A percentile compares a stretch with the other conserved stretches of the same genome.
These are phyloP conservation scores for Hipparchia sbordonii DNA, from an alignment of 2,888 invertebrate genomes.

Conservation along the genomic window DNA sequence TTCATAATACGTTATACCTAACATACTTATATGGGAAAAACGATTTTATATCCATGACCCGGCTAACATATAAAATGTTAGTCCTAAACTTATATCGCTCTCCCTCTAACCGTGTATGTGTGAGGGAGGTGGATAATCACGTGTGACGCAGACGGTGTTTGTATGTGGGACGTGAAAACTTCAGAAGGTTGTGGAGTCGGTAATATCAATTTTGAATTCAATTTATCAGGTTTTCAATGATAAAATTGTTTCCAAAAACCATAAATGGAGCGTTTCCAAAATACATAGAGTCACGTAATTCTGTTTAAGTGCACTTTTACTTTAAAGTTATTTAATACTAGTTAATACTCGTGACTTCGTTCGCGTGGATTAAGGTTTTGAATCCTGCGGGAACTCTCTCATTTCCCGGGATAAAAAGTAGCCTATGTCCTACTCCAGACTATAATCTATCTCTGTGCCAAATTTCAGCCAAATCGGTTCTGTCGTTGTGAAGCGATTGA, in stretches of 20 bases:
- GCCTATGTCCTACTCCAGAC: too few relatives aligned
- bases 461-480: too few relatives aligned
- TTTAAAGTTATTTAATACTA: too few relatives aligned
- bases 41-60: constrained; percentile 83
- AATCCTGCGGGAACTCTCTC: too few relatives aligned
- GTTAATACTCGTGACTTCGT: too few relatives aligned
- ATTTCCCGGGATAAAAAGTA: too few relatives aligned
- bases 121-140: constrained; percentile 60
- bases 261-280: neutral
- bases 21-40: constrained; percentile 69
- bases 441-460: too few relatives aligned
- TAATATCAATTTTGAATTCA: neutral
- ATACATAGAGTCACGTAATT: neutral
- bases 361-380: too few relatives aligned
- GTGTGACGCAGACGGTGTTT: constrained; percentile 72
- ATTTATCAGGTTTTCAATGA: neutral
- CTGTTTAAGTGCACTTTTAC: too few relatives aligned
- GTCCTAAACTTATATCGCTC: constrained; percentile 71
- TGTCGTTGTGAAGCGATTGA: too few relatives aligned
- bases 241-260: neutral
- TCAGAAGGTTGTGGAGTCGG: constrained; percentile 54
- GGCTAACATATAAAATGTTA: constrained; percentile 83
- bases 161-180: constrained; percentile 62
- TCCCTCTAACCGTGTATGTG: constrained; percentile 55
- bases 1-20: constrained; percentile 47